These are phyloP conservation scores for Crioceris asparagi DNA, from an alignment of 2,888 invertebrate genomes.

Conservation along the genomic window DNA sequence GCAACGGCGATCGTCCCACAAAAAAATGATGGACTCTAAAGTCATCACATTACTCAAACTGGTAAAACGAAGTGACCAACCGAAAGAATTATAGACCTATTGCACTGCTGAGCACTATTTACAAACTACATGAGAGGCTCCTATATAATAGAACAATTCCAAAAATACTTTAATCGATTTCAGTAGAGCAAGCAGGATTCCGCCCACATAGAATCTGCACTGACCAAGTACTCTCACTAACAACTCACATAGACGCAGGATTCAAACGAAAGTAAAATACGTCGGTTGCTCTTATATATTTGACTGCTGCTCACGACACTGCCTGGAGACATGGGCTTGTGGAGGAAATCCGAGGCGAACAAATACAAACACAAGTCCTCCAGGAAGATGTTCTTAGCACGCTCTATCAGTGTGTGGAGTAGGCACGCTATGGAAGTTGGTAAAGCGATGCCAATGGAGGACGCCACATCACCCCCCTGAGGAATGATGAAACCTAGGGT, in stretches of 20 bases:
- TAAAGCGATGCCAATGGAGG: too few relatives aligned
- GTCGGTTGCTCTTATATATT: neutral
- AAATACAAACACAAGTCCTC: too few relatives aligned
- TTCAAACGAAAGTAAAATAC: neutral
- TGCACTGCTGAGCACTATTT: neutral
- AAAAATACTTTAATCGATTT: neutral
- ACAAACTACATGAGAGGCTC: neutral
- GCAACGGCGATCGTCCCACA: constrained; percentile 1
- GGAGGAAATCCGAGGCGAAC: too few relatives aligned
- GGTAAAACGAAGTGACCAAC: neutral
- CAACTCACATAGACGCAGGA: constrained; percentile 1
- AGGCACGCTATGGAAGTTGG: too few relatives aligned
- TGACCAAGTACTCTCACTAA: neutral
- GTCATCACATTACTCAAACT: constrained; percentile 1
- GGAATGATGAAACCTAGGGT: too few relatives aligned
- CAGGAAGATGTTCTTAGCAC: too few relatives aligned
- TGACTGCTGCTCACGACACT: constrained; percentile 1
- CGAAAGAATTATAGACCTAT: neutral
- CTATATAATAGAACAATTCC: neutral
- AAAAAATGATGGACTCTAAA: neutral
- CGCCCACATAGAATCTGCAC: neutral
- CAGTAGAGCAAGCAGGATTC: neutral
- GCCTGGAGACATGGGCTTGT: constrained; percentile 1
- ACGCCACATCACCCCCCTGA: too few relatives aligned
- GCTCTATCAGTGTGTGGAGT: too few relatives aligned